A percentile compares a stretch with the other conserved stretches of the same genome.
Conservation (phyloP, 2,113 vertebrate genomes). For the Petrocephalus zakoni region DNA sequence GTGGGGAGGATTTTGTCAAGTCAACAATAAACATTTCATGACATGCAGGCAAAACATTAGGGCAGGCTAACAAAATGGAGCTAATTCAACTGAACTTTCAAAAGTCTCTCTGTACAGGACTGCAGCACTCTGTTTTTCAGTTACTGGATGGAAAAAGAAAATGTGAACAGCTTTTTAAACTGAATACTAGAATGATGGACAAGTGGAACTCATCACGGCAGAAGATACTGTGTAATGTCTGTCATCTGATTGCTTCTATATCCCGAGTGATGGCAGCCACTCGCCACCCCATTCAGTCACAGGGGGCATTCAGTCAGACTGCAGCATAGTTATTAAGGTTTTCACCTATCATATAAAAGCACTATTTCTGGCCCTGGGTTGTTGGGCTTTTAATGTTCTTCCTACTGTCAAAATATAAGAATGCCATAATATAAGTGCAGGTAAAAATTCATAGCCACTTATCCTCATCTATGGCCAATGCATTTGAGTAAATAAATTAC, state of each 20-base stretch:
- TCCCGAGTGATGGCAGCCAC: not conserved
- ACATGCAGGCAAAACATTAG: not conserved
- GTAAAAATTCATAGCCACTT: not conserved
- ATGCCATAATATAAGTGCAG: not conserved
- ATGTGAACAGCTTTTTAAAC: not conserved
- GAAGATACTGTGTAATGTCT: not conserved
- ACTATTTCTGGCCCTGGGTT: not conserved
- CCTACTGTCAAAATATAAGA: not conserved
- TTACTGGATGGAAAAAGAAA: not conserved
- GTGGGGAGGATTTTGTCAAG: not conserved
- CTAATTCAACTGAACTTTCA: not conserved
- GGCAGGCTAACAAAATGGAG: not conserved
- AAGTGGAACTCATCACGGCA: not conserved
- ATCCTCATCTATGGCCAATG: not conserved
- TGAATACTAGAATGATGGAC: not conserved
- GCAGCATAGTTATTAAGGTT: not conserved
- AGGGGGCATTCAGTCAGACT: not conserved
- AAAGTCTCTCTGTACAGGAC: not conserved
- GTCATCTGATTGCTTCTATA: not conserved
- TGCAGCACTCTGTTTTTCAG: not conserved
- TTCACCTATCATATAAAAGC: not conserved
- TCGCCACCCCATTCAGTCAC: not conserved
- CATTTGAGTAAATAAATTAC: slow-evolving; percentile 4
- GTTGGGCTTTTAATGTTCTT: not conserved
- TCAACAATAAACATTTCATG: not conserved